These are phyloP conservation scores for Poeciliopsis turneri DNA, from an alignment of 2,797 vertebrate species.

Conservation along the genomic window DNA sequence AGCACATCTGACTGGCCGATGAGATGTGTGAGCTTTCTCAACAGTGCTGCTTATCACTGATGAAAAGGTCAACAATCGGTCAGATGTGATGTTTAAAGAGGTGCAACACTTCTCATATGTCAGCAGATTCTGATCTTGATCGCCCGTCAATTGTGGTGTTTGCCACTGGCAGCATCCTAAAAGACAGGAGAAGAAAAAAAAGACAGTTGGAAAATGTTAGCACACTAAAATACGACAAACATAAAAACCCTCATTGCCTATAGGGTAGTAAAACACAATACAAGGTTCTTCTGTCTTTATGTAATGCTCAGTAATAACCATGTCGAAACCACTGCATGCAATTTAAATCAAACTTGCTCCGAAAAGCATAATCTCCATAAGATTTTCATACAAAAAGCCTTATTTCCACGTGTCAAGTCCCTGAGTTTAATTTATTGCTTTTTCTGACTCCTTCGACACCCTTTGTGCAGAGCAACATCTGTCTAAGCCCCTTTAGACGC, in stretches of 20 bases:
- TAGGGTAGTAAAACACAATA: slow-evolving; percentile 19
- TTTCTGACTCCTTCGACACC: slow-evolving; percentile 33
- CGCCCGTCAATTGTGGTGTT: slow-evolving; percentile 78
- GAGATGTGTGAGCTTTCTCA: slow-evolving; percentile 39
- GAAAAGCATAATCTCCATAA: slow-evolving; percentile 57
- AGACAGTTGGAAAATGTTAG: slow-evolving; percentile 14
- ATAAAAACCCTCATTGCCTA: background rate
- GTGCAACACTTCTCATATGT: slow-evolving; percentile 66
- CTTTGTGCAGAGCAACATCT: slow-evolving; percentile 35
- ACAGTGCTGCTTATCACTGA: slow-evolving; percentile 37
- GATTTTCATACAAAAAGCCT: slow-evolving; percentile 65
- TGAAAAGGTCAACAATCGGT: slow-evolving; percentile 59
- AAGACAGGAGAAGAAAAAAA: slow-evolving; percentile 40
- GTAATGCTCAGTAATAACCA: slow-evolving; percentile 42
- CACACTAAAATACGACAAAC: background rate
- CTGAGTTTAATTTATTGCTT: slow-evolving; percentile 60
- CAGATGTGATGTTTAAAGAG: slow-evolving; percentile 44
- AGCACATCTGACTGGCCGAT: slow-evolving; percentile 50
- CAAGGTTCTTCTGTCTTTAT: slow-evolving; percentile 19
- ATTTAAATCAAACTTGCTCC: slow-evolving; percentile 47
- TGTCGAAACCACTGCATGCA: slow-evolving; percentile 44
- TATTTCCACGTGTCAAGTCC: slow-evolving; percentile 61
- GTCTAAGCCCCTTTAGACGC: slow-evolving; percentile 42
- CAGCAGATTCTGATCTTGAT: slow-evolving; percentile 70
- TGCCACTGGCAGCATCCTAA: slow-evolving; percentile 72